Evolutionary conservation across 2,797 vertebrate genomes (phyloP).

Genomic region (Natrix natrix): DNA sequence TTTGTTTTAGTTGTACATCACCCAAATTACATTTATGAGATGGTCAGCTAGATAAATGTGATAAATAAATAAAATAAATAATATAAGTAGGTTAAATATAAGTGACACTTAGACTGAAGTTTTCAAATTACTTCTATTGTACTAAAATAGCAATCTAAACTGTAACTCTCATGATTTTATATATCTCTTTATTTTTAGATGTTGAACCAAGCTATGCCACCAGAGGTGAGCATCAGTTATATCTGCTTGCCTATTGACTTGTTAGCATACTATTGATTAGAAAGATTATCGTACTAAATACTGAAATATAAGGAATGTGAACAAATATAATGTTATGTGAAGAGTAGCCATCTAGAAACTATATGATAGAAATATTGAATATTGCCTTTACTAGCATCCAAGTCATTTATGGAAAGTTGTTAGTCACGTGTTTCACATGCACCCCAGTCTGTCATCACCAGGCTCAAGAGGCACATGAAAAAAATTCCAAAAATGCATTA

Average conservation of each 20-base stretch:
- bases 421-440: not conserved
- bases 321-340: not conserved
- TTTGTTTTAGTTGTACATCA: not conserved
- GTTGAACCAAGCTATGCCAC: not conserved
- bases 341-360: not conserved
- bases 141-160: not conserved
- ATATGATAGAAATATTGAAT: not conserved
- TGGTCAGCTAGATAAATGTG: not conserved
- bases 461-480: not conserved
- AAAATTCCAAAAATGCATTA: not conserved
- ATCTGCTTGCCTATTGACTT: not conserved
- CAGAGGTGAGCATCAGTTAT: not conserved
- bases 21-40: not conserved
- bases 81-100: not conserved
- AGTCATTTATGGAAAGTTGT: not conserved
- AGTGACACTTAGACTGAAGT: not conserved
- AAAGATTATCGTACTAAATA: not conserved
- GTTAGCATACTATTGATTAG: not conserved
- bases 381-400: not conserved
- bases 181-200: conserved; percentile 1
- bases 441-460: not conserved
- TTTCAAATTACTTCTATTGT: not conserved
- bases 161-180: not conserved
- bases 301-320: not conserved
- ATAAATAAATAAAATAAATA: not conserved